Conservation (phyloP, 2,888 invertebrate genomes). For the Scrobipalpa costella region DNA sequence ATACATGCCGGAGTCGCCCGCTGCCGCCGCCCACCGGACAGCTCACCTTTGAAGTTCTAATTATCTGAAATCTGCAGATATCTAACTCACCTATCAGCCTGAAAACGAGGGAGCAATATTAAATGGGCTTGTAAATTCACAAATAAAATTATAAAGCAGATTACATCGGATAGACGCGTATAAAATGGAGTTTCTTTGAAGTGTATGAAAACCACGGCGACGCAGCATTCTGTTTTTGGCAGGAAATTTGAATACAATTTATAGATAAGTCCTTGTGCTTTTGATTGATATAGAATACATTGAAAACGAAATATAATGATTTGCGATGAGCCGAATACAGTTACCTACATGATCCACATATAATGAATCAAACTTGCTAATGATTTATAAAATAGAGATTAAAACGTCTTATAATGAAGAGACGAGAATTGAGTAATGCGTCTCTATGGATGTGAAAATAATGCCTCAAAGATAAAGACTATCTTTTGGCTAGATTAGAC, state of each 20-base stretch:
- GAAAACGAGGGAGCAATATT: neutral
- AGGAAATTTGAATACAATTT: neutral
- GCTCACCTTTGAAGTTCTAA: slow-evolving; percentile 7
- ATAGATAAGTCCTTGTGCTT: neutral
- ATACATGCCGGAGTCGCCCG: slow-evolving; percentile 20
- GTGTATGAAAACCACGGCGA: neutral
- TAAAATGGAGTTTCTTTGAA: neutral
- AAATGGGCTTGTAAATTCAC: neutral
- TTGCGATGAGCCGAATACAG: too few species aligned
- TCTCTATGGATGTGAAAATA: neutral
- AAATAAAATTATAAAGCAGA: neutral
- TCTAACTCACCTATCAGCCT: neutral
- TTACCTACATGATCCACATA: neutral
- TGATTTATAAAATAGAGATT: too few species aligned
- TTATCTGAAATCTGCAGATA: neutral
- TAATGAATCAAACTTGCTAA: neutral
- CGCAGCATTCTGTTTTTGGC: neutral
- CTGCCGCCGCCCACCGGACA: neutral
- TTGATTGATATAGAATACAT: neutral
- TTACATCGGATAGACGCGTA: neutral
- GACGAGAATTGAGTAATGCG: slow-evolving; percentile 3
- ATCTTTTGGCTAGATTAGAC: slow-evolving; percentile 5
- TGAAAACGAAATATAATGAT: too few species aligned
- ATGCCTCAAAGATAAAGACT: slow-evolving; percentile 1
- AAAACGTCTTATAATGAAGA: neutral